These are phyloP conservation scores for Callyntrura sp. DNA, from an alignment of 2,888 invertebrate genomes.

Conservation along the genomic window DNA sequence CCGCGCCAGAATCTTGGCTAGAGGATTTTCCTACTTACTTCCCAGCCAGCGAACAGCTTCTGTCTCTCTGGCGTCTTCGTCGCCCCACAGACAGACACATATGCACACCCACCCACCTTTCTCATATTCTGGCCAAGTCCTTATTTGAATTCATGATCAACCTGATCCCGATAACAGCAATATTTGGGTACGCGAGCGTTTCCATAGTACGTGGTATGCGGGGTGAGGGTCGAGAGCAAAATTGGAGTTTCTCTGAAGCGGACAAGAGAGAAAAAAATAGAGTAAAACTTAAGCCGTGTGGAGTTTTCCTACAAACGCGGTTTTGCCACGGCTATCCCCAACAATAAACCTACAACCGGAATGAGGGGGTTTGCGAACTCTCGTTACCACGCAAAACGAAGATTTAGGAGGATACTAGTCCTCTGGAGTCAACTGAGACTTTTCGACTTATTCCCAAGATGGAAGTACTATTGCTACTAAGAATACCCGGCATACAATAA, in stretches of 20 bases:
- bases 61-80: neutral
- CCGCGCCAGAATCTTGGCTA: conserved; percentile 24
- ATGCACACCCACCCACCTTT: too few relatives aligned
- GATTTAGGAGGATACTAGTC: neutral
- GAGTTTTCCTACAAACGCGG: neutral
- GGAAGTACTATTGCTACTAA: conserved; percentile 1
- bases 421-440: neutral
- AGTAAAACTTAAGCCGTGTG: conserved; percentile 46
- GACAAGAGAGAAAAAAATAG: neutral
- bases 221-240: conserved; percentile 15
- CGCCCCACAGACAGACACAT: neutral
- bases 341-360: neutral
- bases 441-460: neutral
- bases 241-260: conserved; percentile 43
- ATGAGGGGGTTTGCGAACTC: neutral
- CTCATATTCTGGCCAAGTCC: conserved; percentile 36
- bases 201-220: conserved; percentile 38
- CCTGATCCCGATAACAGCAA: neutral
- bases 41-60: conserved; percentile 1
- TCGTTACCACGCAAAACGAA: neutral
- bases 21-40: conserved; percentile 47
- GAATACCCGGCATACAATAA: neutral
- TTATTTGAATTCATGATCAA: conserved; percentile 71
- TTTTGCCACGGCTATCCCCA: neutral
- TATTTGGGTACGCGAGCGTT: neutral